Evolutionary conservation across 2,888 invertebrate genomes (phyloP).

Genomic region (Theretra japonica): DNA sequence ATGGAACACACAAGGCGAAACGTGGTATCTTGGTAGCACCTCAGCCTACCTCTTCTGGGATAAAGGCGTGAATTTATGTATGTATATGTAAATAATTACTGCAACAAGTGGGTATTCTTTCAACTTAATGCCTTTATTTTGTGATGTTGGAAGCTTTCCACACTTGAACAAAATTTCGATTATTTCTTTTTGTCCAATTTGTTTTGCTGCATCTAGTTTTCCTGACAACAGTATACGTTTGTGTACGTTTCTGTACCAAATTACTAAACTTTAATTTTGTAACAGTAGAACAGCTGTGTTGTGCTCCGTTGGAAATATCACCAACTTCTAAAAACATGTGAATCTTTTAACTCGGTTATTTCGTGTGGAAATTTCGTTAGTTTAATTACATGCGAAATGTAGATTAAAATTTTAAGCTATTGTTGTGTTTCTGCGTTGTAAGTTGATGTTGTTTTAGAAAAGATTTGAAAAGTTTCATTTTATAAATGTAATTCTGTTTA

Average conservation of each 20-base stretch:
- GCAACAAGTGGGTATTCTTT: too few species aligned
- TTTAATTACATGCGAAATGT: neutral
- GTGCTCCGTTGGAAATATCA: neutral
- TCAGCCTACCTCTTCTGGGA: too few species aligned
- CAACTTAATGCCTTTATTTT: too few species aligned
- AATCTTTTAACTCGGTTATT: slow-evolving; percentile 12
- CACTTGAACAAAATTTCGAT: neutral
- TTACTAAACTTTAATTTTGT: slow-evolving; percentile 7
- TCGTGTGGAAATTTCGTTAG: neutral
- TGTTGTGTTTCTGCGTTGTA: neutral
- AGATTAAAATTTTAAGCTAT: neutral
- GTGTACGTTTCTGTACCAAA: neutral
- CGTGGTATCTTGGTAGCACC: too few species aligned
- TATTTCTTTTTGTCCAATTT: neutral
- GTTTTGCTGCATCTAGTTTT: too few species aligned
- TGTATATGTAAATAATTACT: too few species aligned
- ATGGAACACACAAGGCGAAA: too few species aligned
- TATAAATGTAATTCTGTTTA: neutral
- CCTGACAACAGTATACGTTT: neutral
- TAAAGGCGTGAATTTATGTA: too few species aligned
- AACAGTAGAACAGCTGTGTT: neutral
- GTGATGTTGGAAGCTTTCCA: too few species aligned
- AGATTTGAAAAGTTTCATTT: neutral
- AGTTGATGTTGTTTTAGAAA: neutral
- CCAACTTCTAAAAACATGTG: slow-evolving; percentile 19